Evolutionary conservation across 2,888 invertebrate genomes (phyloP), one percentile per base, ranked within the genome.

Genomic region (Anthophora plumipes): DNA sequence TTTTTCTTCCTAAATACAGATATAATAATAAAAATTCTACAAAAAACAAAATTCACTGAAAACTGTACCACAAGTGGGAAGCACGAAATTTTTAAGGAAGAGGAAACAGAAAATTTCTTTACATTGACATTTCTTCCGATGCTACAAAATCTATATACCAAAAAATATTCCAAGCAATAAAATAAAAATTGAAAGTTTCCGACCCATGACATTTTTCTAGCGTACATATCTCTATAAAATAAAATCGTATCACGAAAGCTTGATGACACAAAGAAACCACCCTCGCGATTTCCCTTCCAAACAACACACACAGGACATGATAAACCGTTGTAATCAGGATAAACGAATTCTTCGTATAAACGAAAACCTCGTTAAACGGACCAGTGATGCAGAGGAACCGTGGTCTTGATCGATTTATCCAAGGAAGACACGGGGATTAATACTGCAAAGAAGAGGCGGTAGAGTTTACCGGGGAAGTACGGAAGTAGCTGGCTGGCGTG

Each of bases 401-500:
- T 8, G 37, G 43, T 61, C 39, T 48, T 20, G 63, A 69, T 76
- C n/a, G 41, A 57, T 71, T 60, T 22, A 25, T 11, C 46, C 31
- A 12, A 41, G 59, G 25, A 37, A 39, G 25, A 3, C 11, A 11
- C 8, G 0, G 20, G 48, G 17, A 57, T 55, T 75, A 69, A 69
- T 54, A 46, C 20, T 14, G 63, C 22, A 31, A 72, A 59, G 41
- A 59, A 22, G 20, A 22, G 46, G 39, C 20, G 8, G n/a, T 14
- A 48, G 5, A 54, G 46, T 77, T 79, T 43, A 41, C 17, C 11
- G 2, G n/a, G 43, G 78, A 48, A 77, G 37, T 17, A 41, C 70
- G 70, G 79, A 79, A 79, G 79, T 70, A 79, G 57, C 20, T 54
- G 20, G n/a, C n/a, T 7, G 59, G 57, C 14, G 59, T 20, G 64